These are phyloP conservation scores for Mellivora capensis DNA, from an alignment of 2,113 vertebrate genomes.

Conservation along the genomic window DNA sequence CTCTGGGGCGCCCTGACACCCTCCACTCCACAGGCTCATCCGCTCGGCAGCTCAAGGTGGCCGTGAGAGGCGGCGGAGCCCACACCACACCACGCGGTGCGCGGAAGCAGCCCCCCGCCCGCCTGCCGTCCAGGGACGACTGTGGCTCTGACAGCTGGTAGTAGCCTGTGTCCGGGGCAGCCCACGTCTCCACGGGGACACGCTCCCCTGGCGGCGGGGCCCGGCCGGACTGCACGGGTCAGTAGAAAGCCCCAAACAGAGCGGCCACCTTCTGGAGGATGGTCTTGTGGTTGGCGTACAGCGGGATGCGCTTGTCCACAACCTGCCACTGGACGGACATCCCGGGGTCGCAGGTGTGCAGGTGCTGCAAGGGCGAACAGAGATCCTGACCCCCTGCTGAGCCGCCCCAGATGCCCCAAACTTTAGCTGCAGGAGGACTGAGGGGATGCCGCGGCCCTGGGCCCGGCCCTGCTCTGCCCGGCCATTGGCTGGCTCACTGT, in stretches of 20 bases:
- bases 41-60: fast-evolving
- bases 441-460: fast-evolving
- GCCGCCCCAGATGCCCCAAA: fast-evolving
- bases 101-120: background rate
- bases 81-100: fast-evolving
- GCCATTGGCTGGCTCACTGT: fast-evolving
- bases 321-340: slow-evolving; percentile 87
- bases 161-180: background rate
- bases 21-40: fast-evolving
- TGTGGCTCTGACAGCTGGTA: too few relatives aligned
- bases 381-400: background rate
- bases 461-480: too few relatives aligned
- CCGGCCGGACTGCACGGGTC: slow-evolving; percentile 22
- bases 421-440: fast-evolving
- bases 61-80: fast-evolving
- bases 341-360: slow-evolving; percentile 39
- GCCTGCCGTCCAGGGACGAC: fast-evolving
- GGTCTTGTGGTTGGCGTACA: slow-evolving; percentile 86
- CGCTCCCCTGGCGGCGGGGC: too few relatives aligned
- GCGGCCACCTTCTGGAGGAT: slow-evolving; percentile 82
- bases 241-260: slow-evolving; percentile 82
- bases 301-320: slow-evolving; percentile 82
- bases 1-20: background rate
- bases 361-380: slow-evolving; percentile 72
- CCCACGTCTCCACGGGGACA: background rate